Percentiles rank a stretch among this genome's conserved stretches.
These are phyloP conservation scores for Rhodeus uyekii DNA, from an alignment of 2,797 vertebrate genomes.

Conservation along the genomic window DNA sequence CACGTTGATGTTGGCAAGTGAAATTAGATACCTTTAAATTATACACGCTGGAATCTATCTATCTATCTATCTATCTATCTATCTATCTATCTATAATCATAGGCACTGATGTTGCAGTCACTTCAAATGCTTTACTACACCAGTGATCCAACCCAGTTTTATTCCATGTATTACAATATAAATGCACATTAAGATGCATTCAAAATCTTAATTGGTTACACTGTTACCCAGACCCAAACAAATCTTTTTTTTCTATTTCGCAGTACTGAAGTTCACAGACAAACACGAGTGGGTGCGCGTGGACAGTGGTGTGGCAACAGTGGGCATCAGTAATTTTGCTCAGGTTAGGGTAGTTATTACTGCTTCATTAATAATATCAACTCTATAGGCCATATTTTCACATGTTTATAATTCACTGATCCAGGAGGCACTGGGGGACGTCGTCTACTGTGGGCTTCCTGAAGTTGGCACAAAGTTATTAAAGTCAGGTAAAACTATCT, in stretches of 20 bases:
- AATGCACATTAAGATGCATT: not conserved
- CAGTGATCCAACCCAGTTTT: not conserved
- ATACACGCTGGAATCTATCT: not conserved
- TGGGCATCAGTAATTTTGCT: constrained; percentile 97
- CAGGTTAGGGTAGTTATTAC: constrained; percentile 77
- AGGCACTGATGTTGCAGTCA: not conserved
- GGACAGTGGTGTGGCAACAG: constrained; percentile 85
- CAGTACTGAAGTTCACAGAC: constrained; percentile 95
- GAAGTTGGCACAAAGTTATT: constrained; percentile 92
- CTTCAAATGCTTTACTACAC: not conserved
- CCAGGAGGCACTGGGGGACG: constrained; percentile 95
- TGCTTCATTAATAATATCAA: not conserved
- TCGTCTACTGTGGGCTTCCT: constrained; percentile 97
- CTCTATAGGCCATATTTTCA: not conserved
- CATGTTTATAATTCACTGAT: constrained; percentile 32
- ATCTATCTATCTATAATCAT: not conserved
- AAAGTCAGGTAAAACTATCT: constrained; percentile 82
- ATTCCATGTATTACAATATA: not conserved
- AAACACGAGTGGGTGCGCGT: constrained; percentile 96
- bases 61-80: not conserved
- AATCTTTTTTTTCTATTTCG: constrained; percentile 11
- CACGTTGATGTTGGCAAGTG: constrained; percentile 37
- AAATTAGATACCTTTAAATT: not conserved
- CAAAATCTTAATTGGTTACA: not conserved
- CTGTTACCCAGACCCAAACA: not conserved